A percentile compares a stretch with the other conserved stretches of the same genome.
Evolutionary conservation across 2,797 vertebrate genomes (phyloP).

Genomic region (Poecile montanus): DNA sequence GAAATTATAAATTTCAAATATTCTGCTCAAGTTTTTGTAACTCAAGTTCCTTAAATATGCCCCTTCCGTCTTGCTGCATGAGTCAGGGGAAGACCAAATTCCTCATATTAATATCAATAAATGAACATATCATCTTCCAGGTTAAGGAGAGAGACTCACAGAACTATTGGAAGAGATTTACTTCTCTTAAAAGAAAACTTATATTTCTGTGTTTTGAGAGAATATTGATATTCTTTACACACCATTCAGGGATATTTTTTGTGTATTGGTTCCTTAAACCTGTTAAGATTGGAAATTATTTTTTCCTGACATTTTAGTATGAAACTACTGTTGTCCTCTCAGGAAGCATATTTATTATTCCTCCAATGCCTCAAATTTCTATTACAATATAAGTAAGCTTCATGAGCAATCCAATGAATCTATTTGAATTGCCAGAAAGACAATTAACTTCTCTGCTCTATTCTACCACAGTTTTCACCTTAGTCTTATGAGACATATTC

Average conservation of each 20-base stretch:
- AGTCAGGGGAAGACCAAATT: background rate
- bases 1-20: background rate
- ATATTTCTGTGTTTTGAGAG: background rate
- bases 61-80: accelerated
- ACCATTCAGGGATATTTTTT: background rate
- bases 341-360: background rate
- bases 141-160: background rate
- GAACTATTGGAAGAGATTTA: background rate
- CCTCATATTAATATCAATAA: background rate
- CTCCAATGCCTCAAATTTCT: background rate
- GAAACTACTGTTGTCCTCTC: background rate
- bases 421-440: background rate
- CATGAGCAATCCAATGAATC: background rate
- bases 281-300: background rate
- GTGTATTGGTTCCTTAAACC: background rate
- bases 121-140: background rate
- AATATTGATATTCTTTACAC: background rate
- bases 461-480: background rate
- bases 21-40: background rate
- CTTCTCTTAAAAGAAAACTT: background rate
- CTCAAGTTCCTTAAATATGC: background rate
- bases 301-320: background rate
- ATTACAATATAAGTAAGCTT: background rate
- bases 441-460: background rate
- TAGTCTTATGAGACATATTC: background rate